A percentile compares a stretch with the other conserved stretches of the same genome.
Evolutionary conservation across 2,113 vertebrate species (phyloP).

Genomic region (Podiceps cristatus): DNA sequence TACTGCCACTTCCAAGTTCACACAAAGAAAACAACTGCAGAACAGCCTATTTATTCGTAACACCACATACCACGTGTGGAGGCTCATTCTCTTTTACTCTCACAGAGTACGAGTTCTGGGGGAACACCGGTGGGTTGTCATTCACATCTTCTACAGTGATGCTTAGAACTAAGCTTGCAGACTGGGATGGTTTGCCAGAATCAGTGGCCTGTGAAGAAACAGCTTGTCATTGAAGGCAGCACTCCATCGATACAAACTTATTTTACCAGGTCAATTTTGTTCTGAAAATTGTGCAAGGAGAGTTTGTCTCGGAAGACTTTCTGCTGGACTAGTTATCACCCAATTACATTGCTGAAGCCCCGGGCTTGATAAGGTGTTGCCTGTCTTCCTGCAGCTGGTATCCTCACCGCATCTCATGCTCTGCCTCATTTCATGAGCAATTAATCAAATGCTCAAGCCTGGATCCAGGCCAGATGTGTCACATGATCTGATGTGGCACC

Average conservation of each 20-base stretch:
- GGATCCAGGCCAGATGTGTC: background rate
- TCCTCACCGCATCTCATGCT: background rate
- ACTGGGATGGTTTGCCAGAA: background rate
- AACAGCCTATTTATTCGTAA: background rate
- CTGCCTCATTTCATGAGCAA: background rate
- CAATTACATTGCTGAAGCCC: background rate
- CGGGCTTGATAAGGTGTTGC: background rate
- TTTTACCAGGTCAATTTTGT: background rate
- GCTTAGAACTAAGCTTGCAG: conserved; percentile 23
- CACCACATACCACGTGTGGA: conserved; percentile 48
- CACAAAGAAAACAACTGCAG: background rate
- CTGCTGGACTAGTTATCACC: background rate
- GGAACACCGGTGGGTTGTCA: conserved; percentile 63
- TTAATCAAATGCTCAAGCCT: background rate
- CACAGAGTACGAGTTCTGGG: background rate
- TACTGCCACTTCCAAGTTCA: background rate
- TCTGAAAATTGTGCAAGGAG: background rate
- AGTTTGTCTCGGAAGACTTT: background rate
- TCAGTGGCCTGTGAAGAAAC: conserved; percentile 55
- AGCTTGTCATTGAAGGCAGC: background rate
- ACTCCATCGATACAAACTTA: background rate
- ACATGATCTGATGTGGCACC: background rate
- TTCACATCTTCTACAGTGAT: conserved; percentile 62
- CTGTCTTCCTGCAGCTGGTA: background rate
- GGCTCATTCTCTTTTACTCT: conserved; percentile 62